These are phyloP conservation scores for Lycia hirtaria DNA, from an alignment of 2,888 invertebrate genomes.

Conservation along the genomic window DNA sequence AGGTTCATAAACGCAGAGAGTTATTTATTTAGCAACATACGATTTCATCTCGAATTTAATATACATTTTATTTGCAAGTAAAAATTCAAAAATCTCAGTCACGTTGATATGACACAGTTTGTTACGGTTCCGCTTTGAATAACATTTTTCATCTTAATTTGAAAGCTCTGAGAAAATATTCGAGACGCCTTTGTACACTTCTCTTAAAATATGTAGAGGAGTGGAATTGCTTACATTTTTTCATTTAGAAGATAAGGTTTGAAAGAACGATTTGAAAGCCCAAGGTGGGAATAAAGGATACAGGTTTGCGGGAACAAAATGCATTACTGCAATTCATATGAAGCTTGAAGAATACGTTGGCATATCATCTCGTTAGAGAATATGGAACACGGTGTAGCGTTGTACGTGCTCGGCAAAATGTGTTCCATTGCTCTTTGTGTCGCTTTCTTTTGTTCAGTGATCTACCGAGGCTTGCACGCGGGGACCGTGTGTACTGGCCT, in stretches of 20 bases:
- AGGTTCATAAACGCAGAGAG: conserved; percentile 20
- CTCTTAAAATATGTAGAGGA: conserved; percentile 29
- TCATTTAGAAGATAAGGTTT: conserved; percentile 25
- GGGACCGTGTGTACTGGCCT: conserved; percentile 46
- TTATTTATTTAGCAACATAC: conserved; percentile 27
- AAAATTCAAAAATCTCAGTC: conserved; percentile 22
- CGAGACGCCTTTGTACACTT: conserved; percentile 23
- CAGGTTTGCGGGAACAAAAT: conserved; percentile 40
- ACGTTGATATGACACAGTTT: conserved; percentile 33
- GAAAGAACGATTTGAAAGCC: conserved; percentile 12
- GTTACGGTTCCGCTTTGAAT: conserved; percentile 38
- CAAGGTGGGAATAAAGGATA: conserved; percentile 21
- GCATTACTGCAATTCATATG: conserved; percentile 58
- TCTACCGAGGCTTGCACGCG: conserved; percentile 59
- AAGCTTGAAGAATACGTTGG: conserved; percentile 65
- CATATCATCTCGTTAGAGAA: conserved; percentile 81
- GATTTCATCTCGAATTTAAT: conserved; percentile 28
- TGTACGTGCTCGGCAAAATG: conserved; percentile 68
- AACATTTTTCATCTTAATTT: conserved; percentile 41
- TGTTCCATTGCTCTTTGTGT: conserved; percentile 82
- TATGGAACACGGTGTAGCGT: conserved; percentile 75
- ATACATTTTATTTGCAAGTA: conserved; percentile 32
- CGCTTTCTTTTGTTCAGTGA: conserved; percentile 75
- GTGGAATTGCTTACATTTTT: conserved; percentile 22
- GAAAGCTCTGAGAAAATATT: conserved; percentile 33